Evolutionary conservation across 2,113 vertebrate genomes (phyloP), one percentile per base, ranked within the genome.

Genomic region (Zingel zingel): DNA sequence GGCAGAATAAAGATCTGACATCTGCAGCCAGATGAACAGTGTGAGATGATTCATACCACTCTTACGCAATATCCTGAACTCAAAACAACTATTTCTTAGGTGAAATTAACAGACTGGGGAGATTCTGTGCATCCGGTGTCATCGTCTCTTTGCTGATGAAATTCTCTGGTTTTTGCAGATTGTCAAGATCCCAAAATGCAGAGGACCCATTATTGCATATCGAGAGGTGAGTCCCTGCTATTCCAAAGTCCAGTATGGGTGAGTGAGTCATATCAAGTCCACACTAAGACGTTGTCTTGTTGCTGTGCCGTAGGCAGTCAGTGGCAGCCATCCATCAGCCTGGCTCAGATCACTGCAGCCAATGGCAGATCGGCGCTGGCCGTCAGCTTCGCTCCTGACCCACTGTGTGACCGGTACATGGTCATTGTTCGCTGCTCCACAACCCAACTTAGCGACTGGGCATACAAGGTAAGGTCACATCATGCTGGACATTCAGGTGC

Each of bases 281-380:
- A 2, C 4, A 2, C 0, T 65, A 16, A 81, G 64, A 12, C 13
- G 15, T 2, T 12, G 25, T 45, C 19, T 66, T 68, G 18, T 59
- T 48, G 33, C 25, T 45, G 53, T 47, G 0, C 30, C 57, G 15
- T 14, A 96, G 95, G 95, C 58, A 91, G 88, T 50, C 71, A 89
- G n/a, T 96, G 95, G 95, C 43, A 83, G 47, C 92, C 95, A 0
- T 89, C 93, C 67, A 89, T 95, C 48, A 88, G 67, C 0, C 0
- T 94, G 86, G 19, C 33, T 64, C 62, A 10, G 10, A 12, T 33
- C 13, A 5, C 53, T 0, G 6, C 36, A 16, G 47, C 4, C 11
- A 15, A 16, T 12, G 33, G 65, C 48, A 53, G 21, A 8, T 3
- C 73, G 1, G 15, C n/a, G 0, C 86, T 95, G 67, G 43, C 47